These are phyloP conservation scores for Synergus laeviventris DNA, from an alignment of 2,888 invertebrate species.

Conservation along the genomic window DNA sequence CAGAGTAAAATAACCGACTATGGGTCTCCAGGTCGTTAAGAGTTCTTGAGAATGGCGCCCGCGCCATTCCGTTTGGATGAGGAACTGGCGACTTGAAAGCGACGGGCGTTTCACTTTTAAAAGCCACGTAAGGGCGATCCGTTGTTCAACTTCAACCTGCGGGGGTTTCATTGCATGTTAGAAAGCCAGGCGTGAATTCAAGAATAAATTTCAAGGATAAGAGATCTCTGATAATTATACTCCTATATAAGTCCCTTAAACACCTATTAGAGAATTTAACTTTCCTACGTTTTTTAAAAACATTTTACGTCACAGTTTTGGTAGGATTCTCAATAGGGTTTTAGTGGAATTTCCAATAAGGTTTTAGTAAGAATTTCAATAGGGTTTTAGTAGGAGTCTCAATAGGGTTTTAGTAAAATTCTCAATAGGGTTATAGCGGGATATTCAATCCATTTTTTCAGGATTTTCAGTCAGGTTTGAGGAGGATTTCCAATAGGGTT, in stretches of 20 bases:
- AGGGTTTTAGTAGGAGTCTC: too few species aligned
- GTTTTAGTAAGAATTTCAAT: too few species aligned
- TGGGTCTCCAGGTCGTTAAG: constrained; percentile 41
- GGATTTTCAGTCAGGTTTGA: too few species aligned
- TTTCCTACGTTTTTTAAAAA: too few species aligned
- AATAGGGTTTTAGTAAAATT: too few species aligned
- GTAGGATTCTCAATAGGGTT: too few species aligned
- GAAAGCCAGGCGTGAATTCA: not conserved
- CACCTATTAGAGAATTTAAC: not conserved
- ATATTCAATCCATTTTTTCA: too few species aligned
- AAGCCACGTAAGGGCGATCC: not conserved
- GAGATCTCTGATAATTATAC: not conserved
- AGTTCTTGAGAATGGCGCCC: constrained; percentile 44
- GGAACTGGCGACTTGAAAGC: not conserved
- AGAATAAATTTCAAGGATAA: not conserved
- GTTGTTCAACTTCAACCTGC: not conserved
- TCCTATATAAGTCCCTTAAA: not conserved
- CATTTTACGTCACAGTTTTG: too few species aligned
- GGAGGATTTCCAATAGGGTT: too few species aligned
- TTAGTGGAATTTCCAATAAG: too few species aligned
- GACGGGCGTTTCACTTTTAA: constrained; percentile 6
- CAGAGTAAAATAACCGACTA: not conserved
- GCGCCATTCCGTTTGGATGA: constrained; percentile 28
- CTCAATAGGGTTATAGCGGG: too few species aligned
- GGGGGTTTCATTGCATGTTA: not conserved